phyloP scores from a whole-genome alignment of 2,797 vertebrate genomes.

The Macropus fuliginosus region DNA sequence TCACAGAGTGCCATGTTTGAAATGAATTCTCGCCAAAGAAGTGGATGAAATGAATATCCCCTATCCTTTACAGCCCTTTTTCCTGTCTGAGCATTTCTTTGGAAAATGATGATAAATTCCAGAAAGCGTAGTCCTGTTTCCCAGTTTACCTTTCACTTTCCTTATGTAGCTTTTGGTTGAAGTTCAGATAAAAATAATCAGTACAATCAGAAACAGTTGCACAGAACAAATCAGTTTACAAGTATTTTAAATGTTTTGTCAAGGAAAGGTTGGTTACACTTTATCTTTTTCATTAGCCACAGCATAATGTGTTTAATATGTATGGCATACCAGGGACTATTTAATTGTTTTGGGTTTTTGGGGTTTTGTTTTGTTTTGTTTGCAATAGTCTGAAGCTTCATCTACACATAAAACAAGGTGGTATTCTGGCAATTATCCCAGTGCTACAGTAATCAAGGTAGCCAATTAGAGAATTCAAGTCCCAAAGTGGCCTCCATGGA shows the following conservation, averaged over 20 bases:
- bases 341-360: neutral
- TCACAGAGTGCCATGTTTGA: neutral
- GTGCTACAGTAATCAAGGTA: conserved; percentile 17
- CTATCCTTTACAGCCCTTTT: neutral
- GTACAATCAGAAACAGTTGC: conserved; percentile 12
- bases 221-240: conserved; percentile 46
- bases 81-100: neutral
- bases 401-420: conserved; percentile 25
- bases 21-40: neutral
- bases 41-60: neutral
- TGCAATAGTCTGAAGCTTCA: conserved; percentile 14
- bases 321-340: neutral
- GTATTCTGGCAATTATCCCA: conserved; percentile 41
- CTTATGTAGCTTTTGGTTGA: neutral
- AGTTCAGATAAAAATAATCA: conserved; percentile 8
- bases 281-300: conserved; percentile 45
- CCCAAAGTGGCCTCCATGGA: conserved; percentile 31
- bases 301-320: conserved; percentile 28
- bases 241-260: conserved; percentile 36
- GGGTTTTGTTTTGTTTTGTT: neutral
- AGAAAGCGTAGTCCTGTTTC: neutral
- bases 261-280: conserved; percentile 52
- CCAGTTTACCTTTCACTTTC: neutral
- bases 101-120: neutral
- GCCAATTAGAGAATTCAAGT: conserved; percentile 44